Base-by-base conservation (phyloP, 2,888 invertebrate genomes). In the Cyaniris semiargus region DNA sequence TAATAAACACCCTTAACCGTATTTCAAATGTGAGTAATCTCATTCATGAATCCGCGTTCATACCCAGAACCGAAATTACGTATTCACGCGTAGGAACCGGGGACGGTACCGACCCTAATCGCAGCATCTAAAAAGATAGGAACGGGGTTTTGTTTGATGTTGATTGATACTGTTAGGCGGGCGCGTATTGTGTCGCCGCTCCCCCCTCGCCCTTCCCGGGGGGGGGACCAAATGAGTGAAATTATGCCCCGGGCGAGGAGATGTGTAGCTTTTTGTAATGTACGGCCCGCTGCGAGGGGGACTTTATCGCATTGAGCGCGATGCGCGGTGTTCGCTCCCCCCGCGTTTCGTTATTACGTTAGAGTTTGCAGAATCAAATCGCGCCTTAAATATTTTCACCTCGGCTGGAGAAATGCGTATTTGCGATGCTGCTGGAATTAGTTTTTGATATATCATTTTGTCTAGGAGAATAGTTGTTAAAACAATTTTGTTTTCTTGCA, bases 81-180 rank as follows among this genome's bases (percentile, higher is more conserved):
- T 31, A 66, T 66, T 66, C 66, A 66, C 66, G 66, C 66, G 31
- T 13, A 66, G 27, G 66, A 66, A 66, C 27, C 66, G 27, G 58
- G 60, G 81, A 84, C 84, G 83, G 83, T 83, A 83, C 81, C 88
- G 89, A 86, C 90, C 90, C 90, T 89, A 87, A 84, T 66, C 85
- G 48, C 81, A 83, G 83, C 83, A 81, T 83, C 83, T 81, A 78
- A 80, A 81, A 79, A 85, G 86, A 86, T 85, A 84, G 84, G 86
- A 84, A 56, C 88, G 86, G 88, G 88, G 89, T 87, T 66, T 87
- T 89, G 92, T 93, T 93, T 93, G 93, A 94, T 93, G 92, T 94
- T 94, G 94, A 94, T 94, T 94, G 94, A 94, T 94, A 93, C 93
- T 91, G 93, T 93, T 91, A 93, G 92, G 87, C 88, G 87, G 87